Conservation (phyloP, 2,888 invertebrate species). For the Ceriagrion tenellum region DNA sequence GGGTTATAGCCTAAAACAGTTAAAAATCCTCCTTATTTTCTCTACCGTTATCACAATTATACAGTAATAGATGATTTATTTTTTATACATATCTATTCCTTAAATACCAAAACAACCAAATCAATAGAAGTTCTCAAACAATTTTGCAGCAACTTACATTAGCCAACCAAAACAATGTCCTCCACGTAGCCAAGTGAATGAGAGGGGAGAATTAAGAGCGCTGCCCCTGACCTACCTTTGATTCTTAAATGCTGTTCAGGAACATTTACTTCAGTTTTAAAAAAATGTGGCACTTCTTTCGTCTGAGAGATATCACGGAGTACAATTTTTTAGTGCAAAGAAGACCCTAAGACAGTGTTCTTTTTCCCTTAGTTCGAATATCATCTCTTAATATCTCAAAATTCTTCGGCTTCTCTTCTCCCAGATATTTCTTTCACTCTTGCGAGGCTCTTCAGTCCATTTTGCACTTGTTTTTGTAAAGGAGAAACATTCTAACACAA, state of each 20-base stretch:
- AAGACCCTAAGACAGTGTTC: constrained; percentile 70
- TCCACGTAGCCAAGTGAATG: constrained; percentile 70
- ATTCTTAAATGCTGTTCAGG: constrained; percentile 79
- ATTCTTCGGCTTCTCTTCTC: constrained; percentile 67
- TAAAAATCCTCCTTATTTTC: constrained; percentile 71
- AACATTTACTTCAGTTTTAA: constrained; percentile 77
- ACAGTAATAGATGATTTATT: constrained; percentile 70
- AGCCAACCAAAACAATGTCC: constrained; percentile 72
- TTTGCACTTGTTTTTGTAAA: constrained; percentile 72
- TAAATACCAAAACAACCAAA: constrained; percentile 77
- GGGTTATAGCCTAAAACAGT: constrained; percentile 70
- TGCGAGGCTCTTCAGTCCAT: constrained; percentile 72
- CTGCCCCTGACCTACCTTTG: constrained; percentile 72
- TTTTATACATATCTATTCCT: constrained; percentile 75
- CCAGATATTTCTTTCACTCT: constrained; percentile 70
- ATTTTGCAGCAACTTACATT: constrained; percentile 71
- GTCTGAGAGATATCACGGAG: constrained; percentile 78
- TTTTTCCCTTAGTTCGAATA: constrained; percentile 28
- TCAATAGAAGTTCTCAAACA: constrained; percentile 70
- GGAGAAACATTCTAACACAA: constrained; percentile 72
- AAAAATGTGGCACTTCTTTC: constrained; percentile 77
- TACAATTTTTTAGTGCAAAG: constrained; percentile 72
- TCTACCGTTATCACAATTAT: constrained; percentile 72
- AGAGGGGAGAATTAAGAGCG: constrained; percentile 70
- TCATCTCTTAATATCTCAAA: constrained; percentile 49